Conservation (phyloP, 2,888 invertebrate genomes). For the Athalia circularis region DNA sequence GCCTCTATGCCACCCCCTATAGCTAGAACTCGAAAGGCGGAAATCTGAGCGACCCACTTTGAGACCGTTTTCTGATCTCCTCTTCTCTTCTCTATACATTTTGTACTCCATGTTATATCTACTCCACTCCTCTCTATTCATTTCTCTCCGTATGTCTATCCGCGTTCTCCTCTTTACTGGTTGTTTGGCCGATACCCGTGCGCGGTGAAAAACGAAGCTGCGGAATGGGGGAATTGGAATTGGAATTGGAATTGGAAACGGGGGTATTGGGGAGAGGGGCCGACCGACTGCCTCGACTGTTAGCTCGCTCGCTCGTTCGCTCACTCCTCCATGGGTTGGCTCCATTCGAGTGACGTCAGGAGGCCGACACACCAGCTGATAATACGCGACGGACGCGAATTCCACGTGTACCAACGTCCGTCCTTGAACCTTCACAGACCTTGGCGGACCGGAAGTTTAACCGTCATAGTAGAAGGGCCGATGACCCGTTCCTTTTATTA, state of each 20-base stretch:
- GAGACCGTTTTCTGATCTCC: neutral
- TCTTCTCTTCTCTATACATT: conserved; percentile 22
- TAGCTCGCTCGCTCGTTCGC: no score
- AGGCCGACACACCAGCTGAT: conserved; percentile 52
- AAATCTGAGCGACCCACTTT: conserved; percentile 40
- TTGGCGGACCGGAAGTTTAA: conserved; percentile 38
- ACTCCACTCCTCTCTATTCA: neutral
- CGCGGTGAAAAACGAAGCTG: no score
- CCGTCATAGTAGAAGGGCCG: conserved; percentile 37
- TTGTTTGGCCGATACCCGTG: no score
- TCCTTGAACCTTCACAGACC: conserved; percentile 39
- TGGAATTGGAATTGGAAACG: no score
- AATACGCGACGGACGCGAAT: conserved; percentile 43
- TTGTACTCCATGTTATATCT: neutral
- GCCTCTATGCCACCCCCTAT: neutral
- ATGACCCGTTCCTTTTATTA: conserved; percentile 16
- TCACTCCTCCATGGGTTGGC: neutral
- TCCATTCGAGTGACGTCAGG: conserved; percentile 40
- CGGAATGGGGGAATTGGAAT: no score
- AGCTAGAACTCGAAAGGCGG: conserved; percentile 5
- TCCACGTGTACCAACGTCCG: conserved; percentile 45
- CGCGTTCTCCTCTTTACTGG: no score
- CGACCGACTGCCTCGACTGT: no score
- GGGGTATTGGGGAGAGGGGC: no score
- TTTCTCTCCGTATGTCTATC: neutral